Percentiles rank a stretch among this genome's conserved stretches.
Evolutionary conservation across 1,140 invertebrate genomes (phyloP).

Genomic region (Augochlora pura): DNA sequence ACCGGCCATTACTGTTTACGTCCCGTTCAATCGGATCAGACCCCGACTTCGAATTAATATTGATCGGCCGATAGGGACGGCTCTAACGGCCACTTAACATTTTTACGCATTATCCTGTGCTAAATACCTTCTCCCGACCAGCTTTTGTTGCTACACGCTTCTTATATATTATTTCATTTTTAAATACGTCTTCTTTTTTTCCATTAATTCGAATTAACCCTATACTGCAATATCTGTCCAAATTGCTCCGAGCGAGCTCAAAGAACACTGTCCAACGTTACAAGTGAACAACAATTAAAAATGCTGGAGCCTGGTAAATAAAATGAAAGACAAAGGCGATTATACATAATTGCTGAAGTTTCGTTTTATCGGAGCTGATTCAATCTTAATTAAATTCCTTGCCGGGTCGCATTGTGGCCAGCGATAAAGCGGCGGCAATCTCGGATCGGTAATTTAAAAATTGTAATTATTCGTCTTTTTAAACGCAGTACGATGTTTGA

Average conservation of each 20-base stretch:
- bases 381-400: neutral
- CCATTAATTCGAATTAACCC: neutral
- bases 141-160: too few species aligned
- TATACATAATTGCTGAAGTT: conserved; percentile 8
- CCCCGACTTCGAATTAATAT: neutral
- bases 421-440: neutral
- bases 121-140: too few species aligned
- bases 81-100: too few species aligned
- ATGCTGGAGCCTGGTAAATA: too few species aligned
- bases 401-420: neutral
- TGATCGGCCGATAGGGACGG: neutral
- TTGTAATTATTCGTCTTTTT: neutral
- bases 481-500: too few species aligned
- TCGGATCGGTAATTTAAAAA: neutral
- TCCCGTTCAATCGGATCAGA: neutral
- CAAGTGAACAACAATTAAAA: too few species aligned
- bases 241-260: too few species aligned
- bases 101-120: too few species aligned
- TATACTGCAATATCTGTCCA: too few species aligned
- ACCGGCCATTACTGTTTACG: neutral
- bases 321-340: neutral
- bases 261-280: too few species aligned
- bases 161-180: too few species aligned
- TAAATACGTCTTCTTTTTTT: neutral
- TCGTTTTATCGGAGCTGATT: neutral